Percentiles rank a stretch among this genome's conserved stretches.
phyloP scores from a whole-genome alignment of 2,113 vertebrate genomes.

The Lepus europaeus region DNA sequence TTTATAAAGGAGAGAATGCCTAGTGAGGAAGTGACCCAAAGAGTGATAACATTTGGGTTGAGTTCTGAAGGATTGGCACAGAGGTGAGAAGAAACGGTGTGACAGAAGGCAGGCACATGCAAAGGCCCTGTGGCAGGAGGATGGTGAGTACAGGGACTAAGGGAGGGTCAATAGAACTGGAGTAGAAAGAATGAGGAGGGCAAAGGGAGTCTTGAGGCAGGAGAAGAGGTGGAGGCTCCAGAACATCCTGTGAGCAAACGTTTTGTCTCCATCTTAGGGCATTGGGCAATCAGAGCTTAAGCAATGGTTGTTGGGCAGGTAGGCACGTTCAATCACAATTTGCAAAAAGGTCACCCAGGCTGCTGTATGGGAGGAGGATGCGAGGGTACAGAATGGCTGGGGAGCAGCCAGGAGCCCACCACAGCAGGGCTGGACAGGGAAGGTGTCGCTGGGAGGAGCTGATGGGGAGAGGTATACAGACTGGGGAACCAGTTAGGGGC shows the following conservation, averaged over 20 bases:
- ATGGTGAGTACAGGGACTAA: neutral
- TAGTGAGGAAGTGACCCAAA: neutral
- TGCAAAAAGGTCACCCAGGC: neutral
- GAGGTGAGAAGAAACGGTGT: neutral
- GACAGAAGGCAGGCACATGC: neutral
- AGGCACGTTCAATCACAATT: slow-evolving; percentile 14
- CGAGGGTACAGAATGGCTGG: neutral
- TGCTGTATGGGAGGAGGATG: neutral
- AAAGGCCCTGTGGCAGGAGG: slow-evolving; percentile 20
- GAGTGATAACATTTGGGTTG: neutral
- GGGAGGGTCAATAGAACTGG: neutral
- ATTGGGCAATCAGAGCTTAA: neutral
- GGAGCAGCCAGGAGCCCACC: neutral
- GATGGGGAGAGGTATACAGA: neutral
- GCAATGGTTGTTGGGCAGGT: neutral
- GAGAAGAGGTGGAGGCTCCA: neutral
- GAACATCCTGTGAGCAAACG: neutral
- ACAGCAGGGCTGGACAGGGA: neutral
- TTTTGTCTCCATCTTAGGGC: neutral
- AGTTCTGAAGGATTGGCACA: slow-evolving; percentile 32
- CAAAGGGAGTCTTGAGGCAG: neutral
- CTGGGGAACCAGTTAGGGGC: neutral
- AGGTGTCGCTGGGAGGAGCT: neutral
- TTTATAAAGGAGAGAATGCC: neutral
- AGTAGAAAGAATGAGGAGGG: neutral